phyloP scores from a whole-genome alignment of 1,140 invertebrate species.

The Sipha flava region DNA sequence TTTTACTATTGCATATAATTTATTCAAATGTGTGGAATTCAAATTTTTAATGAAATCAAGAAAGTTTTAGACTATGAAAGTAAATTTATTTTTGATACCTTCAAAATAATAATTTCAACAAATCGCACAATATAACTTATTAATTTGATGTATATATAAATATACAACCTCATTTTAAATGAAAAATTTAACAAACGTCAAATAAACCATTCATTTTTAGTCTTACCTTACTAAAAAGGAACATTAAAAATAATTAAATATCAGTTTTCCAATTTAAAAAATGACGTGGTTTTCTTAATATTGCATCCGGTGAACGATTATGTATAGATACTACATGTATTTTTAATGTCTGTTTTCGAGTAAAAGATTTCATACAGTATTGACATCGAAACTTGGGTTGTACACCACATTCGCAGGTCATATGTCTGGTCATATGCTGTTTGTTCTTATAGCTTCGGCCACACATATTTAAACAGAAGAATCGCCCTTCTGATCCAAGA shows the following conservation, averaged over 20 bases:
- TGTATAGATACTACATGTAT: slow-evolving; percentile 41
- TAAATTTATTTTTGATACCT: too few relatives aligned
- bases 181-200: too few relatives aligned
- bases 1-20: too few relatives aligned
- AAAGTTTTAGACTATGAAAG: too few relatives aligned
- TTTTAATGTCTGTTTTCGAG: slow-evolving; percentile 55
- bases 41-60: too few relatives aligned
- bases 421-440: slow-evolving; percentile 36
- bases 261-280: neutral
- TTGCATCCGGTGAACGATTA: neutral
- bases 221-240: too few relatives aligned
- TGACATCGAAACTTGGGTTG: slow-evolving; percentile 43
- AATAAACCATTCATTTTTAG: too few relatives aligned
- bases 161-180: too few relatives aligned
- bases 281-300: neutral
- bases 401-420: slow-evolving; percentile 43
- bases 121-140: too few relatives aligned
- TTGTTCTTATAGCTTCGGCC: slow-evolving; percentile 47
- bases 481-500: neutral
- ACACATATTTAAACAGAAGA: slow-evolving; percentile 44
- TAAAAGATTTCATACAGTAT: slow-evolving; percentile 53
- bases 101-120: too few relatives aligned
- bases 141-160: too few relatives aligned
- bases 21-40: too few relatives aligned
- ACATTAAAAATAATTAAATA: neutral